Base-by-base conservation (phyloP, 1,140 invertebrate species). In the Achatina immaculata region DNA sequence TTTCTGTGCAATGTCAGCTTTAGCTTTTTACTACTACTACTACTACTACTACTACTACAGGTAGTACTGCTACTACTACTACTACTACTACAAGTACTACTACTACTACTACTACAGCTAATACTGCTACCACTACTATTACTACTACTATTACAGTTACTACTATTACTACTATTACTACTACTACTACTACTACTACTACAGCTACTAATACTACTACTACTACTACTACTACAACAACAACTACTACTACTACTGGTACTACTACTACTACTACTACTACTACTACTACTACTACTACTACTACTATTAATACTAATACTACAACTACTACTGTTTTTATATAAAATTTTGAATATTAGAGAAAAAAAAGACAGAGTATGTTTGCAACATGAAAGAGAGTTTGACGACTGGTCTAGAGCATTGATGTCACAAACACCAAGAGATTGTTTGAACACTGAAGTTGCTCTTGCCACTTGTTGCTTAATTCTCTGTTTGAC, bases 21-120 rank as follows among this genome's bases (percentile, higher is more conserved):
- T n/a, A n/a, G n/a, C n/a, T n/a, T n/a, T n/a, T n/a, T 76, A 76
- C 74, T 76, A 76, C 51, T 76, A 76, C 74, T 48, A 76, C 74
- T 76, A 51, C 74, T 76, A 51, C 74, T 76, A 34, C 74, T 76
- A 51, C 74, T 76, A 51, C 74, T 76, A 51, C 74, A 58, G 28
- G 38, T 76, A 51, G 38, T 76, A 76, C 74, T 76, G 28, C 74
- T 51, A 76, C 74, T 76, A 76, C 74, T 76, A 55, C 74, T 76
- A 76, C 74, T 76, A 76, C 74, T 76, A 76, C 74, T 76, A 76
- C 74, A 58, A 76, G 38, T 55, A 76, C 74, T 76, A 76, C 74
- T 76, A 76, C 48, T 78, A 66, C 34, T 66, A 66, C 34, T 66
- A 66, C 34, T 36, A 66, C 34, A 11, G n/a, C 34, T 66, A 66